A percentile compares a stretch with the other conserved stretches of the same genome.
Conservation (phyloP, 2,888 invertebrate genomes). For the Strigamia maritima region DNA sequence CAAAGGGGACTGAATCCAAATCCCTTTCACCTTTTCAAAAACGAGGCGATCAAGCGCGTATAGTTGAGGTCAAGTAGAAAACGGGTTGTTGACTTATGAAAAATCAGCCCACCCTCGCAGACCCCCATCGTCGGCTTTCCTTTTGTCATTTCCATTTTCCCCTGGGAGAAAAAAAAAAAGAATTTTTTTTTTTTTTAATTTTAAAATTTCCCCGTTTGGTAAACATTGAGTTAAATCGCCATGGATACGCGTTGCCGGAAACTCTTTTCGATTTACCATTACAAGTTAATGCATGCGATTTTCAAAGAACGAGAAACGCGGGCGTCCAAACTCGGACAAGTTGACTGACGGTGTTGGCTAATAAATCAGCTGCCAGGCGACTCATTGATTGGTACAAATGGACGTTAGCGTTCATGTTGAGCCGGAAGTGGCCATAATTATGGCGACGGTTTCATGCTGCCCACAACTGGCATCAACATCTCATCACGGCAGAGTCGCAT, state of each 20-base stretch:
- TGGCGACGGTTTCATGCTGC: not conserved
- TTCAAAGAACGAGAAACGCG: not conserved
- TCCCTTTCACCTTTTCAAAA: not conserved
- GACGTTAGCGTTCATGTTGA: conserved; percentile 4
- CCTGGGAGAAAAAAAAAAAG: not conserved
- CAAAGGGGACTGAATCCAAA: not conserved
- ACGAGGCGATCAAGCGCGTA: conserved; percentile 4
- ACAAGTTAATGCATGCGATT: not conserved
- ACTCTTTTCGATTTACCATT: not conserved
- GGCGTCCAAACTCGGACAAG: not conserved
- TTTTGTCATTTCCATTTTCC: not conserved
- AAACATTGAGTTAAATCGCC: not conserved
- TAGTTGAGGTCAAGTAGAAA: not conserved
- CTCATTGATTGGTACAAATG: not conserved
- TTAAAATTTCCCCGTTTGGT: not conserved
- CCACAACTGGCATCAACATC: not conserved
- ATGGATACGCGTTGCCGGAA: not conserved
- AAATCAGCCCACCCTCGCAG: conserved; percentile 4
- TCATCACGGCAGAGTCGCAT: not conserved
- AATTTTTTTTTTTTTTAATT: not conserved
- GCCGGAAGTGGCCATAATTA: conserved; percentile 4
- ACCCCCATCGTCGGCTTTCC: not conserved
- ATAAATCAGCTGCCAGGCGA: not conserved
- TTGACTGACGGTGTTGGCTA: not conserved
- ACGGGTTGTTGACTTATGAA: conserved; percentile 4